Evolutionary conservation across 2,888 invertebrate genomes (phyloP), one percentile per base, ranked within the genome.

Genomic region (Pecten maximus): DNA sequence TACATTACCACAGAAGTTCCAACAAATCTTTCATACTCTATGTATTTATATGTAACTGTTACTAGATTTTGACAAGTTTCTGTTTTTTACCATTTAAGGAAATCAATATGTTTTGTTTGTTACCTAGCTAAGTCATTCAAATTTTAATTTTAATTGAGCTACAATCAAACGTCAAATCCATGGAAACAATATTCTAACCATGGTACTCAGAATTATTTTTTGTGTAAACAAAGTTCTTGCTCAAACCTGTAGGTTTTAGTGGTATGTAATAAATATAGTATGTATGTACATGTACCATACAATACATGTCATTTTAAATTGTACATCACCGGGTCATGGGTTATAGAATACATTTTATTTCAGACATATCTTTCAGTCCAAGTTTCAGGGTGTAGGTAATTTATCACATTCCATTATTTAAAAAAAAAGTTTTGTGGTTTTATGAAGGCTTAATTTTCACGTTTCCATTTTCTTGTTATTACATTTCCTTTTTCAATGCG

Each of bases 331-430:
- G 19, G 74, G 74, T 74, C 74, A 74, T 74, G 74, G 74, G 74
- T 74, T 35, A 28, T n/a, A n/a, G n/a, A n/a, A n/a, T n/a, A n/a
- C n/a, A n/a, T n/a, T n/a, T n/a, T n/a, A n/a, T n/a, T n/a, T n/a
- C n/a, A n/a, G n/a, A n/a, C n/a, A n/a, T 74, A 10, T 35, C 2
- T 74, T 74, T 35, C 35, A 35, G 60, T 60, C 60, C n/a, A 60
- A 60, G n/a, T n/a, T 60, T 60, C 74, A 74, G 74, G 74, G 74
- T 74, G 74, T 35, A 74, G 74, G 74, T 35, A 35, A 74, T 74
- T 74, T 74, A 35, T 74, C 35, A 74, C 74, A 74, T 74, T 74
- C 74, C 74, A 74, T 23, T 74, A n/a, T n/a, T n/a, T 44, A 28
- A 74, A 35, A 10, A n/a, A 23, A 74, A 28, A 35, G 12, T 28